Base-by-base conservation (phyloP, 1,140 invertebrate species). In the Holotrichia oblita region DNA sequence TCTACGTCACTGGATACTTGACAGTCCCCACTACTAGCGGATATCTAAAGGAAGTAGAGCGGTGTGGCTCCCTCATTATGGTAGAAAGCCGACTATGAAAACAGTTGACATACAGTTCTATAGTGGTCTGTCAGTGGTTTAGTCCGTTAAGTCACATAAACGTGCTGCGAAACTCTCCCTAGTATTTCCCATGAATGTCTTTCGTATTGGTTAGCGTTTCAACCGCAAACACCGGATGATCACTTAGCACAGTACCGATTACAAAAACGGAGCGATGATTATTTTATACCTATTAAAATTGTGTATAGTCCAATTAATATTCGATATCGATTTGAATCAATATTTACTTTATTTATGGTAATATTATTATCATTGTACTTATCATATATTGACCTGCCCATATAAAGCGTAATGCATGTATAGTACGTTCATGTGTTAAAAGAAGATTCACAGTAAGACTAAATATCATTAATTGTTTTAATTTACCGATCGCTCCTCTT, bases 51-150 rank as follows among this genome's bases (percentile, higher is more conserved):
- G 44, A 48, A 48, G 44, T 48, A 48, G 44, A 10, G n/a, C 12
- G 44, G n/a, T 48, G 44, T 48, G 44, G 44, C 44, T 48, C 44
- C 44, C 44, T 48, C 44, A 12, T 48, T 48, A 48, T n/a, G 44
- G 44, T 48, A 48, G n/a, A 48, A 8, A 10, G 44, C n/a, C 44
- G 44, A 12, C 44, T n/a, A n/a, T 14, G 9, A 48, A 48, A 48
- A 12, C 44, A 4, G 44, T 48, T 14, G n/a, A n/a, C n/a, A n/a
- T n/a, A n/a, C n/a, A n/a, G n/a, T n/a, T n/a, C n/a, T n/a, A n/a
- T n/a, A n/a, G n/a, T n/a, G n/a, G 12, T 48, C n/a, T 9, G 41
- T 42, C 41, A 12, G 41, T 42, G 44, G 44, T 48, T 48, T 48
- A n/a, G 44, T 12, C n/a, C n/a, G 44, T 48, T n/a, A 10, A n/a